Conservation (phyloP, 2,113 vertebrate genomes). For the Tapirus terrestris region DNA sequence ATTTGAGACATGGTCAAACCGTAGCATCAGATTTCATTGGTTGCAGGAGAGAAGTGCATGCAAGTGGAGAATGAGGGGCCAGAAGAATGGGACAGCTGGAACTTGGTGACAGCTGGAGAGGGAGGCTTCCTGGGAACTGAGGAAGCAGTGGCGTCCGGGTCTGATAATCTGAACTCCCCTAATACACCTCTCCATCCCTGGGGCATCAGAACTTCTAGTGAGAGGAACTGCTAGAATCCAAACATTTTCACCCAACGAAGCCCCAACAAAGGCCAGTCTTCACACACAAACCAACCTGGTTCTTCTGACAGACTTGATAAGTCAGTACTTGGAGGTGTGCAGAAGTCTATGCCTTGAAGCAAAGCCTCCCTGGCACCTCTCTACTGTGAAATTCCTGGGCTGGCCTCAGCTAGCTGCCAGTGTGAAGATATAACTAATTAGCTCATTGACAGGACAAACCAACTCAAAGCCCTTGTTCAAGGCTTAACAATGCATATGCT, state of each 20-base stretch:
- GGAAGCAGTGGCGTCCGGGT: not conserved
- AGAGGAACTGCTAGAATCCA: not conserved
- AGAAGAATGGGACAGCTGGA: not conserved
- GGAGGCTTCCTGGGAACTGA: not conserved
- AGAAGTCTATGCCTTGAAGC: not conserved
- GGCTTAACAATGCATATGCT: not conserved
- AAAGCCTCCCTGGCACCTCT: not conserved
- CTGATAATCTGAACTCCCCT: too few relatives aligned
- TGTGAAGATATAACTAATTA: not conserved
- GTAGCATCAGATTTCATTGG: not conserved
- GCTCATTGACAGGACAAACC: not conserved
- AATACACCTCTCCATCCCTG: rapidly evolving
- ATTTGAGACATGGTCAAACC: not conserved
- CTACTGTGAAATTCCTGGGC: not conserved
- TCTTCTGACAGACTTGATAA: not conserved
- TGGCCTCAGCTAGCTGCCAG: not conserved
- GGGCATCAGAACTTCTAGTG: not conserved
- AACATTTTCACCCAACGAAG: not conserved
- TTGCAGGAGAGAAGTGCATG: not conserved
- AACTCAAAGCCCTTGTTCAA: not conserved
- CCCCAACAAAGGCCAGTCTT: not conserved
- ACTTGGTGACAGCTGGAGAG: not conserved
- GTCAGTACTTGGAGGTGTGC: not conserved
- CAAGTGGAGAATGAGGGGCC: not conserved
- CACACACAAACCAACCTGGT: not conserved